Conservation (phyloP, 2,113 vertebrate species). For the Tyrannus savana region DNA sequence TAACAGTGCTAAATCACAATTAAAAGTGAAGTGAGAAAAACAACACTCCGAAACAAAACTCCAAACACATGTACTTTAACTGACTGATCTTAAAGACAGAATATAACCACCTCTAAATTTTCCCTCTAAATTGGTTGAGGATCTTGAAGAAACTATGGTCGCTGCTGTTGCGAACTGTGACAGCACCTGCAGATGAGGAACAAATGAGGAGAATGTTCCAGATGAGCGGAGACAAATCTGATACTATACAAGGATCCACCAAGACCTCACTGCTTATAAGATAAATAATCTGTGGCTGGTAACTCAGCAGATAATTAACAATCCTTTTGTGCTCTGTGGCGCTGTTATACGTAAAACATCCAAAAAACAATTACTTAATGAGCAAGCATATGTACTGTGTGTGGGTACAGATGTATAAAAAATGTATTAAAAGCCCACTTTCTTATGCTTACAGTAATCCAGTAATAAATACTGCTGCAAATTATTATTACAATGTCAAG, state of each 20-base stretch:
- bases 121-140: conserved; percentile 2
- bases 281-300: conserved; percentile 69
- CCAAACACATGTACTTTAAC: background rate
- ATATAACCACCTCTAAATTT: background rate
- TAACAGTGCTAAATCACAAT: background rate
- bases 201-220: conserved; percentile 50
- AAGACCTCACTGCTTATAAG: conserved; percentile 70
- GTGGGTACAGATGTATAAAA: background rate
- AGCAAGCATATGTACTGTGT: background rate
- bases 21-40: background rate
- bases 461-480: background rate
- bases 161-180: conserved; percentile 21
- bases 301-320: conserved; percentile 71
- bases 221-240: conserved; percentile 74
- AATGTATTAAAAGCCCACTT: background rate
- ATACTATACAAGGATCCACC: conserved; percentile 64
- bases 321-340: background rate
- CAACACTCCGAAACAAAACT: background rate
- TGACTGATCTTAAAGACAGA: background rate
- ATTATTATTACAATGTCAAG: background rate
- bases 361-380: background rate
- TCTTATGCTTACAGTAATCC: background rate
- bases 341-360: background rate
- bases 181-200: conserved; percentile 68
- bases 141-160: conserved; percentile 9